Conservation (phyloP, 2,797 vertebrate genomes). For the Enteromius mattozi region DNA sequence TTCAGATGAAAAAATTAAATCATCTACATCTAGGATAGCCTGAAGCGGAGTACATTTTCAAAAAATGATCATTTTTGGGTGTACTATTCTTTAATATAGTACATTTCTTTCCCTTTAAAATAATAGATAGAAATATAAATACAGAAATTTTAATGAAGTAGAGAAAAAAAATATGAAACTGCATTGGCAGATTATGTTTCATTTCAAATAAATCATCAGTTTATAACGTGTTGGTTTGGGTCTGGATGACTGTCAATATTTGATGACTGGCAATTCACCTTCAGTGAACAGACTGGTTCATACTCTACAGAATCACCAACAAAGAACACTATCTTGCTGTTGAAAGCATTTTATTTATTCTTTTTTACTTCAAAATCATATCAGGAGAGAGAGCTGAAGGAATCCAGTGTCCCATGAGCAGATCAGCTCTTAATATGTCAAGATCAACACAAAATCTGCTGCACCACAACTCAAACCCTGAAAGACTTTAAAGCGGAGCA, state of each 20-base stretch:
- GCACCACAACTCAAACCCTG: background rate
- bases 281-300: background rate
- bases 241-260: background rate
- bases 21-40: too few species aligned
- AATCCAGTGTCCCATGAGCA: background rate
- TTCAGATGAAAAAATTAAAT: too few species aligned
- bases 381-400: background rate
- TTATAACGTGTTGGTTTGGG: background rate
- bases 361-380: background rate
- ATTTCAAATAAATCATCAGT: too few species aligned
- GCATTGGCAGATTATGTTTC: too few species aligned
- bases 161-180: too few species aligned
- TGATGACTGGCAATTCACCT: background rate
- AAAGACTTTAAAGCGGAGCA: background rate
- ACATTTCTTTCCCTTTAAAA: background rate
- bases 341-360: too few species aligned
- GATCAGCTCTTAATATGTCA: conserved; percentile 1
- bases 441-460: background rate
- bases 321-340: background rate
- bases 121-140: background rate
- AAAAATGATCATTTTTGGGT: background rate
- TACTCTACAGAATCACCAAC: background rate
- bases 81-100: background rate
- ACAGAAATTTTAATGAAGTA: background rate
- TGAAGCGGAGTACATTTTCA: too few species aligned